These are phyloP conservation scores for Aphaenogaster rudis DNA, from an alignment of 1,140 invertebrate genomes.

Conservation along the genomic window DNA sequence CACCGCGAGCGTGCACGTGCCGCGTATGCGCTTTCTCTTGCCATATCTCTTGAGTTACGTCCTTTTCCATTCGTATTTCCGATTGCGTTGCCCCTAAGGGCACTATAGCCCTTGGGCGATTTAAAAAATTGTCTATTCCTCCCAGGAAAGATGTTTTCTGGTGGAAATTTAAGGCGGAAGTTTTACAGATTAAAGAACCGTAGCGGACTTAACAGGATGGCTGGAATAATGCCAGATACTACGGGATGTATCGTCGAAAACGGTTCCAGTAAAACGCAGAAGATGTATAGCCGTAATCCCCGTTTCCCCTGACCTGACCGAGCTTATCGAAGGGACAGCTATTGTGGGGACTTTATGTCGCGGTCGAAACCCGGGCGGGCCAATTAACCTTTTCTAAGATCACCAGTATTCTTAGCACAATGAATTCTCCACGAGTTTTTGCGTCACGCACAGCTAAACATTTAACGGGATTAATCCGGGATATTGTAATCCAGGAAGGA, in stretches of 20 bases:
- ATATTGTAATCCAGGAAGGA: background rate
- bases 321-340: constrained; percentile 43
- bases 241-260: constrained; percentile 28
- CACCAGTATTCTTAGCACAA: background rate
- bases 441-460: background rate
- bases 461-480: background rate
- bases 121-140: constrained; percentile 17
- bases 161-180: constrained; percentile 45
- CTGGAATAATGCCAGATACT: constrained; percentile 37
- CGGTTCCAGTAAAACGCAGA: constrained; percentile 31
- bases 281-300: constrained; percentile 29
- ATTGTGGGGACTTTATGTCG: constrained; percentile 36
- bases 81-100: background rate
- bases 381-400: constrained; percentile 38
- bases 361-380: constrained; percentile 23
- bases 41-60: background rate
- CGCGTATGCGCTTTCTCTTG: background rate
- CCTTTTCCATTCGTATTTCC: constrained; percentile 3
- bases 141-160: background rate
- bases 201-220: background rate
- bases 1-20: background rate
- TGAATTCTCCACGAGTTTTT: constrained; percentile 4
- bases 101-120: background rate
- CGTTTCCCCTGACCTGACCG: background rate
- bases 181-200: constrained; percentile 45